Conservation (phyloP, 2,797 vertebrate species). For the Coregonus suidteri region DNA sequence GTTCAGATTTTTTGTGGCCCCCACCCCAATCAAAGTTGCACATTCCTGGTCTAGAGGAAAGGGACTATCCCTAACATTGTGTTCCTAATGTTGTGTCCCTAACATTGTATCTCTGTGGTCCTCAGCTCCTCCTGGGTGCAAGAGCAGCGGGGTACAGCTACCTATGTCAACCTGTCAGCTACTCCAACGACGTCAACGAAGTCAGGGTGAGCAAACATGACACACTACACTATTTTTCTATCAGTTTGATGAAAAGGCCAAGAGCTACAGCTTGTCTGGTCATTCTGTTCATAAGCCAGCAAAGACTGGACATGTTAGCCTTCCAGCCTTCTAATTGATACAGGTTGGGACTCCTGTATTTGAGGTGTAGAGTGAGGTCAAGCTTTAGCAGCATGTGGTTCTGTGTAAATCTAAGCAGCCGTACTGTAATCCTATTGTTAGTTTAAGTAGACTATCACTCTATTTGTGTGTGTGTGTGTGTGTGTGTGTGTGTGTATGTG, state of each 20-base stretch:
- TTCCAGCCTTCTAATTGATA: neutral
- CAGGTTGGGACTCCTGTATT: neutral
- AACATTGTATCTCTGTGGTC: constrained; percentile 4
- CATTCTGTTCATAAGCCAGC: neutral
- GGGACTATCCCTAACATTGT: neutral
- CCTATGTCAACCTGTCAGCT: constrained; percentile 95
- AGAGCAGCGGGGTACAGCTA: constrained; percentile 95
- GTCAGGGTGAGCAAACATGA: constrained; percentile 85
- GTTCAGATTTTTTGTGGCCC: too few species aligned
- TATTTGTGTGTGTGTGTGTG: constrained; percentile 6
- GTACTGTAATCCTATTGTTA: constrained; percentile 34
- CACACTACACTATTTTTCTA: neutral
- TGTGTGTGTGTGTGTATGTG: constrained; percentile 13
- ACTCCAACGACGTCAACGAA: constrained; percentile 94
- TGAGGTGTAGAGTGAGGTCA: neutral
- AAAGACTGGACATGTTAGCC: neutral
- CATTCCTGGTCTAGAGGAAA: neutral
- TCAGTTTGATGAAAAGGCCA: neutral
- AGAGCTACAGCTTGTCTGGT: neutral
- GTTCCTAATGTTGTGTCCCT: neutral
- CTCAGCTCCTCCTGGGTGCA: constrained; percentile 88
- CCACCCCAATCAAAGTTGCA: too few species aligned
- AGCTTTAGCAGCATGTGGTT: neutral
- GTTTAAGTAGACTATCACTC: constrained; percentile 25
- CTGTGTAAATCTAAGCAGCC: constrained; percentile 4